Base-by-base conservation (phyloP, 2,113 vertebrate genomes). In the Pygoscelis antarcticus region DNA sequence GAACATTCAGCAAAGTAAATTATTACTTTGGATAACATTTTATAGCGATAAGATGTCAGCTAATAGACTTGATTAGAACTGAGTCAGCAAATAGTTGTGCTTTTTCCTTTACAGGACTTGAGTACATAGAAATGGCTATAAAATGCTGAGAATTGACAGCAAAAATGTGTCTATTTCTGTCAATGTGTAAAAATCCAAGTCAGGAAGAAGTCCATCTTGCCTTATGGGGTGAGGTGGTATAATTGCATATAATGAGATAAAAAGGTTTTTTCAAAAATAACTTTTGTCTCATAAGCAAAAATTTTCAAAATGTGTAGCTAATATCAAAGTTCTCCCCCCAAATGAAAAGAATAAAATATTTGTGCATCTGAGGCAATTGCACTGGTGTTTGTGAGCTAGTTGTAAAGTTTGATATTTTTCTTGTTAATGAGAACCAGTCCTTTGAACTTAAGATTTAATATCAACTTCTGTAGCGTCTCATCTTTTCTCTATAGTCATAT, bases 1-100 rank as follows among this genome's bases (percentile, higher is more conserved):
- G 57, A 87, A 83, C 62, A 76, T 95, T 89, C 87, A 96, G 66
- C 57, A 85, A 82, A 95, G 38, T 90, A 93, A 95, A 82, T 93
- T 40, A 94, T 93, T 96, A 80, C 75, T 93, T 87, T 79, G 70
- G 61, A 95, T 87, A 95, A 93, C 1, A 0, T 61, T 93, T 85
- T 89, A 26, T 36, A 80, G 34, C 32, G 65, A 93, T 92, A 96
- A 94, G 78, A 79, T 51, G 47, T 69, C n/a, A 54, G 44, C 75
- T 94, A 95, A 93, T 80, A 94, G 74, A 82, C 57, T 91, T 96
- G 91, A 95, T 96, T 79, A 88, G 27, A 90, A 86, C 52, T 85
- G 65, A 90, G 16, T 90, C 78, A 94, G 78, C 61, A 90, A 91
- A 87, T 26, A 83, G 40, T 72, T 82, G 79, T 87, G 9, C 40